Evolutionary conservation across 2,113 vertebrate species (phyloP), one percentile per base, ranked within the genome.

Genomic region (Ondatra zibethicus): DNA sequence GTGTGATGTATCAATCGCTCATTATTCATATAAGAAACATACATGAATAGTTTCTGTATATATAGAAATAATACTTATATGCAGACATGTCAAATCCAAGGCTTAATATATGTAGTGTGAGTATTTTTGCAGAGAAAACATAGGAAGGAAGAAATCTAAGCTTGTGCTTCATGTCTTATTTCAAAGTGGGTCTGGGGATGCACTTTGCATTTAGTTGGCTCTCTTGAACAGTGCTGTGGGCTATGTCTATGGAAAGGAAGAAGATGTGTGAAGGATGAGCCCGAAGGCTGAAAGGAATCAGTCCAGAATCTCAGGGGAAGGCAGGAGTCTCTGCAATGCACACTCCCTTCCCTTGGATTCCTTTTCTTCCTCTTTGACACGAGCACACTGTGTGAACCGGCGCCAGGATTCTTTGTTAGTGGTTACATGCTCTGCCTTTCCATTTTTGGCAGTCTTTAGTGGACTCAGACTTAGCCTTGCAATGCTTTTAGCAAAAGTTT

Each of bases 111-210:
- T 84, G 27, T 29, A 91, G 33, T 73, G 47, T 91, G 73, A 52
- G n/a, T 94, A 93, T 89, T 97, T 97, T 95, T 96, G 31, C 68
- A 82, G 42, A 85, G 63, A 65, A 94, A 94, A 78, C 21, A 91
- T 61, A 45, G 68, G 73, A 88, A 91, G n/a, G 58, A 97, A 50
- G 58, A 96, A 93, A 93, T 88, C 73, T 55, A 86, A 96, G 77
- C 55, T 16, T 45, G n/a, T 52, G 39, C 84, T 92, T 92, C 42
- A 58, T 63, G 47, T 50, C n/a, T 45, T 72, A 89, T 95, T 95
- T 96, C 25, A 39, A 93, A 84, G 91, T 47, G 9, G 63, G 58
- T 96, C 89, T 89, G 82, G 55, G 61, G 85, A 93, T 95, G 33
- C 5, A 25, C 42, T 95, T 85, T 91, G 75, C 42, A 85, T 42